Evolutionary conservation across 2,113 vertebrate genomes (phyloP).

Genomic region (Neofelis nebulosa): DNA sequence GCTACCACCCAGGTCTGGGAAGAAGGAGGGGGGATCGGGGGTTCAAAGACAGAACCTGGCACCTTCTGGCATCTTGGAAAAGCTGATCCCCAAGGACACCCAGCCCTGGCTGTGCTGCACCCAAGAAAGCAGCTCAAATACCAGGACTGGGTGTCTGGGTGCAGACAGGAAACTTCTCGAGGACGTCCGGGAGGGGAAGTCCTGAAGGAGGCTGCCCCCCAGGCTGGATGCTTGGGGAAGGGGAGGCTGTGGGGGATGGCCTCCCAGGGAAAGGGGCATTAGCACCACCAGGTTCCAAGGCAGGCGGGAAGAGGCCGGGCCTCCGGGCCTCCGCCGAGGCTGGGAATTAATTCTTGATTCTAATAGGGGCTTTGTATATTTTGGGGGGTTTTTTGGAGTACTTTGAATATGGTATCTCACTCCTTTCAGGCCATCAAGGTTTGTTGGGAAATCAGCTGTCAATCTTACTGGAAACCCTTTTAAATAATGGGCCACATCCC

Average conservation of each 20-base stretch:
- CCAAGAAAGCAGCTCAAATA: background rate
- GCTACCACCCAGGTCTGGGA: background rate
- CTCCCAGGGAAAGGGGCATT: background rate
- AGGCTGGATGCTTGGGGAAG: background rate
- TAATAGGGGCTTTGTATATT: background rate
- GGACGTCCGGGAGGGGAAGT: background rate
- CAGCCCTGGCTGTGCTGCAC: background rate
- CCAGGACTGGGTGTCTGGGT: background rate
- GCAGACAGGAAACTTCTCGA: background rate
- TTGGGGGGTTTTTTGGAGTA: background rate
- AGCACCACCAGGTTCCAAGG: constrained; percentile 74
- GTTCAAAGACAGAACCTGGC: constrained; percentile 52
- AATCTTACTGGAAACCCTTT: background rate
- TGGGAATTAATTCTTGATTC: background rate
- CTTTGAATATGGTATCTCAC: background rate
- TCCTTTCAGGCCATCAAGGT: background rate
- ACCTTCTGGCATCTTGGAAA: constrained; percentile 64
- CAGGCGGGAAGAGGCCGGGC: background rate
- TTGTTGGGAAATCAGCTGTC: background rate
- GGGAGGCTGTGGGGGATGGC: background rate
- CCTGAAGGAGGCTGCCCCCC: background rate
- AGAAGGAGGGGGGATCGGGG: background rate
- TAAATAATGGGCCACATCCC: background rate
- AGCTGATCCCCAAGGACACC: background rate
- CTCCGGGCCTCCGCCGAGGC: background rate